These are phyloP conservation scores for Diadegma fenestrale DNA, from an alignment of 2,888 invertebrate genomes.

Conservation along the genomic window DNA sequence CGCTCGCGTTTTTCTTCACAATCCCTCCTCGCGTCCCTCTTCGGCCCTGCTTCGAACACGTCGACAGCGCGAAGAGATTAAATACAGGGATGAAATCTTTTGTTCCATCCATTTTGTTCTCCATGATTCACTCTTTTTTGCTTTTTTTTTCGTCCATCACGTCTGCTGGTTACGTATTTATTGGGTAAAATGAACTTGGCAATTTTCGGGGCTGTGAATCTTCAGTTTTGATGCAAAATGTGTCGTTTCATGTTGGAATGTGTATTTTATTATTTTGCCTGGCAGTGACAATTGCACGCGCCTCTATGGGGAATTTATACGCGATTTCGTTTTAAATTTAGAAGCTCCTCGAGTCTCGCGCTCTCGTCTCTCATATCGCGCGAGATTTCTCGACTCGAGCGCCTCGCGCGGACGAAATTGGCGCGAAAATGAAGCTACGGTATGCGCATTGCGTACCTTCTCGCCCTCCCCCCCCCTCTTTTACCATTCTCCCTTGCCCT, in stretches of 20 bases:
- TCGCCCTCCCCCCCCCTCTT: not conserved
- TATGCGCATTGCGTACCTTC: slow-evolving; percentile 57
- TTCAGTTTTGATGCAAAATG: not conserved
- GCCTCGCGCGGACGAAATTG: slow-evolving; percentile 41
- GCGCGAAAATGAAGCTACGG: slow-evolving; percentile 25
- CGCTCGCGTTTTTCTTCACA: slow-evolving; percentile 36
- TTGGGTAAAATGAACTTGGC: too few relatives aligned
- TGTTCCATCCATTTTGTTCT: not conserved
- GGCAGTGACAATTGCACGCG: not conserved
- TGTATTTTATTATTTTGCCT: not conserved
- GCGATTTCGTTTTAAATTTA: slow-evolving; percentile 82
- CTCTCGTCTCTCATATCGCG: slow-evolving; percentile 52
- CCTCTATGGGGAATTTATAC: slow-evolving; percentile 56
- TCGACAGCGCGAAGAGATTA: not conserved
- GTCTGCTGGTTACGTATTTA: not conserved
- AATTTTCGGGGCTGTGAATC: too few relatives aligned
- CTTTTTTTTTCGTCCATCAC: not conserved
- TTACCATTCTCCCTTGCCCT: not conserved
- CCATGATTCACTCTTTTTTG: too few relatives aligned
- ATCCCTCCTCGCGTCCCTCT: too few relatives aligned
- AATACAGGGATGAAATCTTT: not conserved
- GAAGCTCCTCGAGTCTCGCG: slow-evolving; percentile 71
- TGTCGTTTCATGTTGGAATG: not conserved
- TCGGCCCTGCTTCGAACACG: not conserved
- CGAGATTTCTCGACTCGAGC: slow-evolving; percentile 64